Evolutionary conservation across 2,797 vertebrate genomes (phyloP), one percentile per base, ranked within the genome.

Genomic region (Peromyscus aztecus): DNA sequence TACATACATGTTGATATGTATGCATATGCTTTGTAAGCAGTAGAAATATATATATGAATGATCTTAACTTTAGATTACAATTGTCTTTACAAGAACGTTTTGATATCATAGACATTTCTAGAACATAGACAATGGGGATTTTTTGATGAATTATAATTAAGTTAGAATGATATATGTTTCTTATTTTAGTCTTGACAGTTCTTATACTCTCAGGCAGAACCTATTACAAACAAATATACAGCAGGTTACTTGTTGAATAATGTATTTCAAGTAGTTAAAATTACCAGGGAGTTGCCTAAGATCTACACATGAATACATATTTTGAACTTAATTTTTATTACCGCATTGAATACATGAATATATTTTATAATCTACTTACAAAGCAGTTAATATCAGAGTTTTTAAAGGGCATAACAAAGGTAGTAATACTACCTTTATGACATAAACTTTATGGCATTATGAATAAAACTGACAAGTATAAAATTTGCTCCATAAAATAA

Each of bases 201-300:
- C 96, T 96, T 98, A 95, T 98, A 98, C 97, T 98, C 94, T 98
- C 97, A 98, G 97, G 97, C 96, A 98, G 95, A 98, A 96, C 94
- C 96, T 97, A 98, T 98, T 98, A 98, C 98, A 98, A 88, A 90
- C 93, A 98, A 98, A 97, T 96, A 97, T 95, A 98, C 78, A 98
- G 97, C 95, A 98, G 96, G 97, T 98, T 98, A 99, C 98, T 98
- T 98, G 97, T 98, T 99, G 98, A 98, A 98, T 98, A 98, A 98
- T 98, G 97, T 97, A 98, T 98, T 98, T 98, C 96, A 98, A 98
- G 96, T 98, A 95, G 96, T 98, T 98, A 98, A 98, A 98, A 98
- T 98, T 98, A 98, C 95, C 52, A 95, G 91, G 97, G 94, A 98
- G 98, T 98, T 98, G 97, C 97, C 90, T 96, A 98, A 98, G 94